phyloP scores from a whole-genome alignment of 2,113 vertebrate species.

The Desmodus rotundus region DNA sequence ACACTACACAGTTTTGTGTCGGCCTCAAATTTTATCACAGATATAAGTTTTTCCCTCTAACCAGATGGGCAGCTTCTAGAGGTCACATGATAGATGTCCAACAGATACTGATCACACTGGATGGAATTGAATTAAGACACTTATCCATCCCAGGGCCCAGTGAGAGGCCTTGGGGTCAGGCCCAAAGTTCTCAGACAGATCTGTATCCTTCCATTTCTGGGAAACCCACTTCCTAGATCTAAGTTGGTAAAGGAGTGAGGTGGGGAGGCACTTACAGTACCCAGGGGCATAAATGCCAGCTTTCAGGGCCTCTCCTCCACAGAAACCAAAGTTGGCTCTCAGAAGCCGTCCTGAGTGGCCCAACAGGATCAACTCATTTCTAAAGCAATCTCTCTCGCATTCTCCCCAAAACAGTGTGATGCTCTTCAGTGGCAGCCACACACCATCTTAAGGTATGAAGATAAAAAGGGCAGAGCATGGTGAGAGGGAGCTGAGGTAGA shows the following conservation, averaged over 20 bases:
- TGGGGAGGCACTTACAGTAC: background rate
- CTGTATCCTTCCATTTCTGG: background rate
- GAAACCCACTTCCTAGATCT: background rate
- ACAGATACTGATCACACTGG: background rate
- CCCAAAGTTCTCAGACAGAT: background rate
- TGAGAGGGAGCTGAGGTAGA: conserved; percentile 44
- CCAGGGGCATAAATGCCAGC: background rate
- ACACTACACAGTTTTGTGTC: background rate
- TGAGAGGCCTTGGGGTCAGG: background rate
- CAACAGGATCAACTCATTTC: background rate
- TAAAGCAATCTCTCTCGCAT: background rate
- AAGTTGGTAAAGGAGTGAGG: background rate
- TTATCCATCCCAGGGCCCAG: background rate
- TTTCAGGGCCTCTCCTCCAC: background rate
- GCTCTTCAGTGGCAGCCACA: background rate
- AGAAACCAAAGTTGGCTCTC: background rate
- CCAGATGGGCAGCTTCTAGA: background rate
- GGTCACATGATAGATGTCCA: background rate
- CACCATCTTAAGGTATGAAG: background rate
- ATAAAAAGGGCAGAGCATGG: conserved; percentile 53
- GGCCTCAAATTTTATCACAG: background rate
- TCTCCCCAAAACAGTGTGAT: background rate
- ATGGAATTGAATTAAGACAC: background rate
- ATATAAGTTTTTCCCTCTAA: background rate
- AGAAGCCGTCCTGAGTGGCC: background rate